These are phyloP conservation scores for Coluber constrictor DNA, from an alignment of 2,797 vertebrate genomes.

Conservation along the genomic window DNA sequence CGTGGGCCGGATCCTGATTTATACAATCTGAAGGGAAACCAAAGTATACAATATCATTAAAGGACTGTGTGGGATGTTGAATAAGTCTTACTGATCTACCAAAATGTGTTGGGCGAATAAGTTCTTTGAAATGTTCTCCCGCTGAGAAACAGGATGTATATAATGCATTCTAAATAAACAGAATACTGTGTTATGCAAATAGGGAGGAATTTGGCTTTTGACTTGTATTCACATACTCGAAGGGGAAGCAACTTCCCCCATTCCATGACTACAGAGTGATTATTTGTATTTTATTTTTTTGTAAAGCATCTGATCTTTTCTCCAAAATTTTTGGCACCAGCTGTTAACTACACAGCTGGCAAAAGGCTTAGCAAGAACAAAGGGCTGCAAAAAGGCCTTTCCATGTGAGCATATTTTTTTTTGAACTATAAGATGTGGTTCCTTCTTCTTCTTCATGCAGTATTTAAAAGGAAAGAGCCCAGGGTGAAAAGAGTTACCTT, in stretches of 20 bases:
- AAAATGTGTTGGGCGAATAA: not conserved
- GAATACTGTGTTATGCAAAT: not conserved
- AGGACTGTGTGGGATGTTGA: not conserved
- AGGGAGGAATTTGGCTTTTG: not conserved
- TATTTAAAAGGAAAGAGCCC: slow-evolving; percentile 54
- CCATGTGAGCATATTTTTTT: slow-evolving; percentile 34
- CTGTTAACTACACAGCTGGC: not conserved
- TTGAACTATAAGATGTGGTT: slow-evolving; percentile 37
- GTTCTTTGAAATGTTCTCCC: not conserved
- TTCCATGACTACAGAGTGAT: not conserved
- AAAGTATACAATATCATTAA: not conserved
- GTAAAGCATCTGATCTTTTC: not conserved
- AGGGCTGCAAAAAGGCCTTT: not conserved
- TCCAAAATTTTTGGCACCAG: not conserved
- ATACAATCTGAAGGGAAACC: too few relatives aligned
- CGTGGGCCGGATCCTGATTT: too few relatives aligned
- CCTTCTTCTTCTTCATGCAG: slow-evolving; percentile 45
- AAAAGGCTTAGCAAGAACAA: not conserved
- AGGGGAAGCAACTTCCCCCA: not conserved
- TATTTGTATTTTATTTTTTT: not conserved
- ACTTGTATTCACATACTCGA: not conserved
- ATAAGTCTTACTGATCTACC: not conserved
- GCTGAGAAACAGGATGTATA: not conserved
- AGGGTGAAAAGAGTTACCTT: slow-evolving; percentile 40
- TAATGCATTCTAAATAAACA: not conserved